Evolutionary conservation across 2,888 invertebrate species (phyloP), one percentile per base, ranked within the genome.

Genomic region (Orgyia antiqua): DNA sequence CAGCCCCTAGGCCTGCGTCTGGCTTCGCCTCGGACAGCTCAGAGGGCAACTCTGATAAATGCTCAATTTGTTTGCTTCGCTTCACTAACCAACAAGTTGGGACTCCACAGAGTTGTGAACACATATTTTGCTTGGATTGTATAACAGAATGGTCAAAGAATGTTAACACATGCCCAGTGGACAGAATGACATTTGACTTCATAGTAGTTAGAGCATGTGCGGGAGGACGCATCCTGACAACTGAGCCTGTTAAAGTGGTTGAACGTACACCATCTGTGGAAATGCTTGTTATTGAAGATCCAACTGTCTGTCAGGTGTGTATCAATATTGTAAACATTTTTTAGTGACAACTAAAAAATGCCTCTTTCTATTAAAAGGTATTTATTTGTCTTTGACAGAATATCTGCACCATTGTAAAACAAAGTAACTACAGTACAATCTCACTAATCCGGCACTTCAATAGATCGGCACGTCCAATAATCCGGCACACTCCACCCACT

Each of bases 121-220:
- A 98, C 67, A 88, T 89, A 36, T 98, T 97, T 74, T 98, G 98
- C 70, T 88, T 94, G 20, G 92, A 93, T 49, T 98, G 98, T 71
- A 92, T 98, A 42, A 89, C 92, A 29, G 96, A 97, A 68, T 98
- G 98, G 98, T 92, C 96, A n/a, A 94, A 92, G 88, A 96, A 94
- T 86, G 93, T 96, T 24, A 96, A 96, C 65, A 97, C 97, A 1
- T 98, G 98, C 70, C 98, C 98, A 0, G 94, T 97, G 19, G 97
- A 98, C 75, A 89, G 97, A 21, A 90, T 92, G 50, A 89, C 90
- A 19, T 98, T 96, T 69, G 89, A 90, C 36, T 79, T 89, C 24
- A 95, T 97, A 39, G 77, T 93, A 31, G 95, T 96, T 18, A 89
- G 92, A 39, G 87, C 90, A 24, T 88, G 88, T 58, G 79, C 90